phyloP scores from a whole-genome alignment of 2,888 invertebrate species.

The Amblyjoppa fuscipennis region DNA sequence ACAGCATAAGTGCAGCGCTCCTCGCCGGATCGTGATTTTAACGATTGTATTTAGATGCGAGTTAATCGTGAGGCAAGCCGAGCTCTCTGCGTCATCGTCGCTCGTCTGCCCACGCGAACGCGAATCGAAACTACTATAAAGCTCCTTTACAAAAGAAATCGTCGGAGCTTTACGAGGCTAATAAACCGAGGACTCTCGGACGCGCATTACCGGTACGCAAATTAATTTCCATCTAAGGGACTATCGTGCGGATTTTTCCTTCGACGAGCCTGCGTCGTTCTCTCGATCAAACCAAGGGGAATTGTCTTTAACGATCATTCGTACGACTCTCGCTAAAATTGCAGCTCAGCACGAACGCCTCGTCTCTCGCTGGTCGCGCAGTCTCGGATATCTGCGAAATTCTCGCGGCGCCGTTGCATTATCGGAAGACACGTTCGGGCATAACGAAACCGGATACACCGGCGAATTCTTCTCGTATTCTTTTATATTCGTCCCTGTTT shows the following conservation, averaged over 20 bases:
- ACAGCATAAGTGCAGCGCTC: slow-evolving; percentile 41
- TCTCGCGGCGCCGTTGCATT: slow-evolving; percentile 41
- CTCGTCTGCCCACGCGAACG: slow-evolving; percentile 40
- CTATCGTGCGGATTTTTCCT: slow-evolving; percentile 22
- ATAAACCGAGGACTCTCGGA: slow-evolving; percentile 69
- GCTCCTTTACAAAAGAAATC: slow-evolving; percentile 69
- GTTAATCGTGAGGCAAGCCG: slow-evolving; percentile 69
- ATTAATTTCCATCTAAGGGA: slow-evolving; percentile 57
- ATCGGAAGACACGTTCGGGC: slow-evolving; percentile 9
- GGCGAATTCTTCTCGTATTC: slow-evolving; percentile 34
- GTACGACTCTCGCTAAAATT: slow-evolving; percentile 49
- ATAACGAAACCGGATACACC: slow-evolving; percentile 54
- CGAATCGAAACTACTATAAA: slow-evolving; percentile 57
- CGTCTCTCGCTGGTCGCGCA: slow-evolving; percentile 5
- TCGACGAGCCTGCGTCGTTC: slow-evolving; percentile 2
- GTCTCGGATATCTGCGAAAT: slow-evolving; percentile 53
- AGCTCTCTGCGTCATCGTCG: slow-evolving; percentile 34
- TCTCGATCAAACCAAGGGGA: slow-evolving; percentile 34
- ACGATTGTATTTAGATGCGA: slow-evolving; percentile 70
- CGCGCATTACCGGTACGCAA: slow-evolving; percentile 58
- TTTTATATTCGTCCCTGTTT: slow-evolving; percentile 13
- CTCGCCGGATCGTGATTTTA: slow-evolving; percentile 55
- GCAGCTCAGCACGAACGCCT: slow-evolving; percentile 61
- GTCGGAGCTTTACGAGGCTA: slow-evolving; percentile 71
- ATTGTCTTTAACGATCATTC: slow-evolving; percentile 69